These are phyloP conservation scores for Tipula confusa DNA, from an alignment of 2,888 invertebrate species.

Conservation along the genomic window DNA sequence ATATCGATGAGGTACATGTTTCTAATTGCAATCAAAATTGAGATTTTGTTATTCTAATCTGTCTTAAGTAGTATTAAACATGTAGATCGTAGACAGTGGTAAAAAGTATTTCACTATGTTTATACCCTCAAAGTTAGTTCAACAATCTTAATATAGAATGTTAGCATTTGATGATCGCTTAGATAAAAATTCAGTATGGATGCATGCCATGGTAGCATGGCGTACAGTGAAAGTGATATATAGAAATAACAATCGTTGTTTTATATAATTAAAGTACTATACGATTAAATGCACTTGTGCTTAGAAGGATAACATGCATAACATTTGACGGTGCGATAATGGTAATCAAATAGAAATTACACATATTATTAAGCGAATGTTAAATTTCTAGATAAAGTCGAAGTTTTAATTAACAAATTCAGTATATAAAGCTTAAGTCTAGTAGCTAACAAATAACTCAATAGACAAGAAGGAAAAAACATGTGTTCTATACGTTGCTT, in stretches of 20 bases:
- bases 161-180: neutral
- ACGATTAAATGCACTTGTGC: neutral
- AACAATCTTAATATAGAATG: neutral
- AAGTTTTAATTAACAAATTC: too few species aligned
- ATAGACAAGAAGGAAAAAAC: too few species aligned
- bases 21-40: slow-evolving; percentile 25
- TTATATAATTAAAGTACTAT: neutral
- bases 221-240: neutral
- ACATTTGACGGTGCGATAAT: neutral
- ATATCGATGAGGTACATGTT: neutral
- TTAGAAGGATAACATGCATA: neutral
- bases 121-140: neutral
- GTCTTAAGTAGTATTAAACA: neutral
- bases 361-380: too few species aligned
- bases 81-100: neutral
- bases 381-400: too few species aligned
- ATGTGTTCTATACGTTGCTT: too few species aligned
- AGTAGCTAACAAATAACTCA: too few species aligned
- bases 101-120: neutral
- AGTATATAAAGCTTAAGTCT: too few species aligned
- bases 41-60: neutral
- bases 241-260: neutral
- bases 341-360: neutral
- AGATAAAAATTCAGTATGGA: neutral
- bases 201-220: neutral